Evolutionary conservation across 2,888 invertebrate species (phyloP).

Genomic region (Drosophila siamana): DNA sequence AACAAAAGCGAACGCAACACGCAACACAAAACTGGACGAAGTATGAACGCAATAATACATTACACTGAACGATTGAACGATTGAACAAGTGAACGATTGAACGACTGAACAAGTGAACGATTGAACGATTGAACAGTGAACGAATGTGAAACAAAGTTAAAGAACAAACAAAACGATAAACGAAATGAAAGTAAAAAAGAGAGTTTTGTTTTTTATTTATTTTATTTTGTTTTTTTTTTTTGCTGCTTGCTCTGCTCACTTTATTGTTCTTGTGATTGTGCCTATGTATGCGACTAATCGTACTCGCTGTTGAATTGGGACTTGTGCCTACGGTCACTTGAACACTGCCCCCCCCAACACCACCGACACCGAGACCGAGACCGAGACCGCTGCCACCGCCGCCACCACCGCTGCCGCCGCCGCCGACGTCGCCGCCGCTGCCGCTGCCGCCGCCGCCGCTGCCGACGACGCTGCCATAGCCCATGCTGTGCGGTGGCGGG

Average conservation of each 20-base stretch:
- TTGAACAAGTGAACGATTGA: slow-evolving; percentile 24
- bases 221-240: slow-evolving; percentile 60
- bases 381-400: slow-evolving; percentile 45
- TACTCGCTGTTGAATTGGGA: slow-evolving; percentile 84
- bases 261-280: slow-evolving; percentile 83
- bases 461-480: slow-evolving; percentile 73
- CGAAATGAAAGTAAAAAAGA: slow-evolving; percentile 39
- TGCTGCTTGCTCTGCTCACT: slow-evolving; percentile 81
- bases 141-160: slow-evolving; percentile 19
- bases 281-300: slow-evolving; percentile 85
- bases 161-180: slow-evolving; percentile 7
- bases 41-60: background rate
- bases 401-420: slow-evolving; percentile 45
- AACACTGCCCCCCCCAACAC: slow-evolving; percentile 84
- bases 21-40: slow-evolving; percentile 3
- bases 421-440: slow-evolving; percentile 53
- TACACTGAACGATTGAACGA: slow-evolving; percentile 27
- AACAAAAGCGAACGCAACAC: background rate
- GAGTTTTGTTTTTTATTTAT: slow-evolving; percentile 35
- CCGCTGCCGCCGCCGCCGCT: slow-evolving; percentile 35
- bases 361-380: slow-evolving; percentile 35
- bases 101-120: slow-evolving; percentile 33
- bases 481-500: slow-evolving; percentile 79
- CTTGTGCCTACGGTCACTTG: slow-evolving; percentile 85
- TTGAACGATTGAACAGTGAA: slow-evolving; percentile 32